Base-by-base conservation (phyloP, 1,140 invertebrate species). In the Drosophila cardini region DNA sequence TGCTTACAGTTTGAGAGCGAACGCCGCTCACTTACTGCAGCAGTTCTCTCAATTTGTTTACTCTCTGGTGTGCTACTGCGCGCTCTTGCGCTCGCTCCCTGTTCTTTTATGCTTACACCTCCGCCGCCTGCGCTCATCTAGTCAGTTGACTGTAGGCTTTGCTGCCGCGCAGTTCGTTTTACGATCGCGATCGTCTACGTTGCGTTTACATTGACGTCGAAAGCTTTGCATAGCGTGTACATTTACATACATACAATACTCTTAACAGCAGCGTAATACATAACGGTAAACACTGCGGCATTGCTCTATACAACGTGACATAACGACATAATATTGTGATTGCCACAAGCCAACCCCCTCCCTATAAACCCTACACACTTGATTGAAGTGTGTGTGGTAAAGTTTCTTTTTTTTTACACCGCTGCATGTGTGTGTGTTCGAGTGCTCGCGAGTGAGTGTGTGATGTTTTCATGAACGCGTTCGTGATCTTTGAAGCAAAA, bases 401-500 rank as follows among this genome's bases (percentile, higher is more conserved):
- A 65, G 62, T 76, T 72, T 67, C 73, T 74, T 78, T 72, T 45
- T 45, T 36, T 73, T 11, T 46, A 38, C 57, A 57, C 30, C 11
- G 40, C 21, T 26, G 21, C 21, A 26, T 26, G 36, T 62, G 26
- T 62, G 16, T 38, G 55, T 76, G 52, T 50, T 34, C 34, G 55
- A 64, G 67, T 5, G 21, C 21, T 26, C 21, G 21, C 21, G 21
- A 26, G 21, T 73, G 57, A 58, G 40, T 74, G 40, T 80, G 55
- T 72, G 72, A 43, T 71, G 58, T 89, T 87, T 87, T 87, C 83
- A 87, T 89, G 76, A 87, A 84, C 85, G 84, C 84, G 84, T 84
- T 87, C 84, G 84, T 87, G 84, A 87, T 87, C 84, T 87, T 87
- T 90, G 80, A 90, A 87, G 84, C 85, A 87, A 87, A 87, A 87